Percentiles rank a stretch among this genome's conserved stretches.
These are phyloP conservation scores for Synanceia verrucosa DNA, from an alignment of 2,797 vertebrate genomes.

Conservation along the genomic window DNA sequence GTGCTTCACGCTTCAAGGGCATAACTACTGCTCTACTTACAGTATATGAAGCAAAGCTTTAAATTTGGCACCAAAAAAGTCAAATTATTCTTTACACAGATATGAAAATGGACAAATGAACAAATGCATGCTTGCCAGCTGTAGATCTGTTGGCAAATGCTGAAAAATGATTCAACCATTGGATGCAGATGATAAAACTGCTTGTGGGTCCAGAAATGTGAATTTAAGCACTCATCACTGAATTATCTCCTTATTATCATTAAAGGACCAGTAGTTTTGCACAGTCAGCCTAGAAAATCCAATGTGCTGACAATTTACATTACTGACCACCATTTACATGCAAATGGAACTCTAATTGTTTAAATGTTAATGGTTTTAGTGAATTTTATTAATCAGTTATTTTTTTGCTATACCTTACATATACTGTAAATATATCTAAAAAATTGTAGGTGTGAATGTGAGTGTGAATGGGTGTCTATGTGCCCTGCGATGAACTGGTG, in stretches of 20 bases:
- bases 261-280: background rate
- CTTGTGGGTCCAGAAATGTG: background rate
- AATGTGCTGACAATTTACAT: background rate
- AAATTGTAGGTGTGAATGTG: no score
- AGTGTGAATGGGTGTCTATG: no score
- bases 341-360: background rate
- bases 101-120: slow-evolving; percentile 11
- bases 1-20: slow-evolving; percentile 40
- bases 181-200: slow-evolving; percentile 7
- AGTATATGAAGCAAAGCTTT: slow-evolving; percentile 21
- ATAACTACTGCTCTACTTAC: slow-evolving; percentile 42
- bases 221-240: background rate
- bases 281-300: background rate
- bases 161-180: slow-evolving; percentile 1
- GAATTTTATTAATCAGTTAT: background rate
- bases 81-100: background rate
- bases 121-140: slow-evolving; percentile 6
- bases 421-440: no score
- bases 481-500: no score
- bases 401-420: background rate
- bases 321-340: background rate
- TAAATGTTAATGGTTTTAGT: background rate
- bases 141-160: background rate
- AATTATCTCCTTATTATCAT: background rate
- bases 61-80: slow-evolving; percentile 28